Conservation (phyloP, 2,113 vertebrate species). For the Myodes glareolus region DNA sequence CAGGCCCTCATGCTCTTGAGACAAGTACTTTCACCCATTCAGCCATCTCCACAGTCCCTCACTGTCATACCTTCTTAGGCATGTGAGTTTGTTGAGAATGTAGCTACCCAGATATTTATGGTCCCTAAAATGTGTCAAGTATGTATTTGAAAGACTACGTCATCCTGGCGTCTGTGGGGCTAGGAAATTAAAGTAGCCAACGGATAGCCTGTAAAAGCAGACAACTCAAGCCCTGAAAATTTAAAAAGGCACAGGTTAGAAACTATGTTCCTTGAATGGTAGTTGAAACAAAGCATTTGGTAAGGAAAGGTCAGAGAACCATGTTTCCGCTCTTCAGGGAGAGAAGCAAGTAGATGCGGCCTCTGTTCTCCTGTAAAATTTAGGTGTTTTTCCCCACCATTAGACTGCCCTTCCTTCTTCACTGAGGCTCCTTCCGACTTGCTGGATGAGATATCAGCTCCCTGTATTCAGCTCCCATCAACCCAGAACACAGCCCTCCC, state of each 20-base stretch:
- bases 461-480: accelerated
- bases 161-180: background rate
- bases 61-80: background rate
- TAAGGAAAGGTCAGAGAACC: background rate
- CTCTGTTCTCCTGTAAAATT: background rate
- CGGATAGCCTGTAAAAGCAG: background rate
- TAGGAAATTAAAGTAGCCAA: background rate
- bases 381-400: background rate
- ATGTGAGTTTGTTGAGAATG: background rate
- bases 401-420: background rate
- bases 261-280: background rate
- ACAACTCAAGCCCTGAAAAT: background rate
- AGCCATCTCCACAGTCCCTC: too few species aligned
- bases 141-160: background rate
- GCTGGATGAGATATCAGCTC: background rate
- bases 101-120: too few species aligned
- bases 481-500: accelerated
- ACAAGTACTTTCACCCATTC: background rate
- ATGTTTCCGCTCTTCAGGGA: background rate
- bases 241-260: background rate
- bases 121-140: background rate
- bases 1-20: background rate
- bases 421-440: background rate
- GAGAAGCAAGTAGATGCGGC: background rate
- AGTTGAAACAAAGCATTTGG: background rate